Evolutionary conservation across 2,113 vertebrate genomes (phyloP).

Genomic region (Eptesicus fuscus): DNA sequence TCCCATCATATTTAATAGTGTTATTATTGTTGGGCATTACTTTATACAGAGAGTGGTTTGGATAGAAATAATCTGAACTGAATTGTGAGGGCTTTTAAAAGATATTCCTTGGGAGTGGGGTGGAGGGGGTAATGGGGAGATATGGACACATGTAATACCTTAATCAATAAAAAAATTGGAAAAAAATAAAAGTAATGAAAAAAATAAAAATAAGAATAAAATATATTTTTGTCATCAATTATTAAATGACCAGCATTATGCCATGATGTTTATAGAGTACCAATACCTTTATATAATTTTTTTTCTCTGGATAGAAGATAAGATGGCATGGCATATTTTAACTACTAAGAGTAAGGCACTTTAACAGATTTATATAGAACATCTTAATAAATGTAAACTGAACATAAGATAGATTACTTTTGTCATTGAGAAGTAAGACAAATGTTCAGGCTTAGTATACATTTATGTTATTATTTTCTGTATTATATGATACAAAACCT

Average conservation of each 20-base stretch:
- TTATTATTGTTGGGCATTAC: slow-evolving; percentile 10
- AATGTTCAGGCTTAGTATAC: not conserved
- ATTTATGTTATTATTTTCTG: not conserved
- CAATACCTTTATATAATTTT: not conserved
- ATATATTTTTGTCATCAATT: not conserved
- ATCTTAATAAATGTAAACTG: not conserved
- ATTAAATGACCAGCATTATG: not conserved
- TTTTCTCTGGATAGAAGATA: not conserved
- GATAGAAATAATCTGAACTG: slow-evolving; percentile 3
- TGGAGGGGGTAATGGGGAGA: too few relatives aligned
- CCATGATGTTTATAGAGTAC: not conserved
- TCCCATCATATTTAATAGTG: slow-evolving; percentile 4
- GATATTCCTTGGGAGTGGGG: not conserved
- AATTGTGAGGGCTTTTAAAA: not conserved
- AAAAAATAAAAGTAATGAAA: too few relatives aligned
- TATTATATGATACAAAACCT: not conserved
- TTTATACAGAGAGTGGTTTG: slow-evolving; percentile 28
- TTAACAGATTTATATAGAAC: not conserved
- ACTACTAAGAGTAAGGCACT: not conserved
- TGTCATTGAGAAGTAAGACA: not conserved
- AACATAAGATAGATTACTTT: not conserved
- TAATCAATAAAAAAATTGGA: too few relatives aligned
- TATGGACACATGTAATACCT: too few relatives aligned
- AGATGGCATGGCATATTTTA: not conserved
- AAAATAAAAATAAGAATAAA: not conserved